Base-by-base conservation (phyloP, 35 echinoderm and acorn worm genomes). In the Heliocidaris tuberculata region DNA sequence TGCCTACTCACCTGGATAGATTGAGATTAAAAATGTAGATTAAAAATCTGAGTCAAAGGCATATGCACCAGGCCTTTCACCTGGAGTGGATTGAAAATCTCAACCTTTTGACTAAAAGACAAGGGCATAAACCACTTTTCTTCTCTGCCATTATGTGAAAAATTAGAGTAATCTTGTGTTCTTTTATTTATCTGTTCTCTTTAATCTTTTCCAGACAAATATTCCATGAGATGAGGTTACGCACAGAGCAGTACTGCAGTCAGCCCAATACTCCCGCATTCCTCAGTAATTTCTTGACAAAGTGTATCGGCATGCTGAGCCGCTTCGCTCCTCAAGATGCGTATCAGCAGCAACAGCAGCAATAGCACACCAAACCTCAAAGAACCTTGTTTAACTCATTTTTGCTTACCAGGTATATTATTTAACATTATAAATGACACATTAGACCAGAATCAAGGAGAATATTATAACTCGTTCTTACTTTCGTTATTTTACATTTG, bases 161-260 rank as follows among this genome's bases (percentile, higher is more conserved):
- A 42, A 42, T n/a, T 42, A 42, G 35, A 42, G 3, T 42, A 3
- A 1, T 42, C 3, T 42, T 42, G 35, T 42, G 35, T 1, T 42
- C 1, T 42, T 42, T 42, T 42, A 0, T 89, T 8, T 89, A 11
- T 89, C 5, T 93, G 32, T 90, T 95, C 86, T 50, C 93, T 88
- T 60, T 85, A 9, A n/a, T n/a, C n/a, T 1, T 21, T 78, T n/a
- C n/a, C 94, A 99, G 98, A 90, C 95, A 97, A 95, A 96, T 99
- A 94, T 97, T 99, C 71, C 94, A 95, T n/a, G 97, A 99, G 86
- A 85, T 99, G 93, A 93, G 98, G 49, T 88, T 99, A 32, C 70
- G 85, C 86, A 95, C 96, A 24, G 98, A 99, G 93, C 95, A 97
- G 61, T 99, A 97, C 59, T 96, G 94, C 50, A 56, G 90, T 24